Base-by-base conservation (phyloP, 2,113 vertebrate genomes). In the Illadopsis cleaveri region DNA sequence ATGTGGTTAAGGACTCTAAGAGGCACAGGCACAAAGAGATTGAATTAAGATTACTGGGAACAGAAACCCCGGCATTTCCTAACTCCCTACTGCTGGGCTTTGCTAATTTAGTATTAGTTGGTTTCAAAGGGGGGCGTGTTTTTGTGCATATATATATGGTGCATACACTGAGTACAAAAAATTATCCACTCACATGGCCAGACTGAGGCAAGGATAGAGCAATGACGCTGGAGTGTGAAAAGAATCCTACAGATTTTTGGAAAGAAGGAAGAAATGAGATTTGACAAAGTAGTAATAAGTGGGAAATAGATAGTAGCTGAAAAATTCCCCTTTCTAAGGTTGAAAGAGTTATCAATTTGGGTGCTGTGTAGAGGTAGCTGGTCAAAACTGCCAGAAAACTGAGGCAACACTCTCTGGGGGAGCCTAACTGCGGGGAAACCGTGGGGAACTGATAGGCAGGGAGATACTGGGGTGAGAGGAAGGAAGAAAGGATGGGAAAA, bases 1-100 rank as follows among this genome's bases (percentile, higher is more conserved):
- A 96, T 94, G 82, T 96, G 90, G 92, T 95, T 94, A 89, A 91
- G 79, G 88, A 53, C 88, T 89, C 72, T 42, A 68, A 48, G 72
- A 85, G 90, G 88, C 80, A 92, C 40, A 64, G 56, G 86, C 85
- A 93, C 88, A 94, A 96, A 93, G 77, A 94, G 60, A 90, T 89
- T 72, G 80, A 90, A 94, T 92, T 88, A 93, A 96, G 92, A 93
- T 93, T 83, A 33, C 80, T 64, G 77, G 92, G 53, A 95, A 83
- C 89, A 90, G 81, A 72, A 87, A 65, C 35, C 40, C 50, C 7
- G 54, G 86, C 35, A 42, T 82, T 96, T 93, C 83, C 76, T 86
- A 81, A 68, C 40, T 88, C 60, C 40, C 77, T 53, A 2, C 64
- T 16, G 21, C 64, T 78, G 54, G 31, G 31, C 54, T 90, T 72